Conservation (phyloP, 2,888 invertebrate species). For the Tethea ocularis region DNA sequence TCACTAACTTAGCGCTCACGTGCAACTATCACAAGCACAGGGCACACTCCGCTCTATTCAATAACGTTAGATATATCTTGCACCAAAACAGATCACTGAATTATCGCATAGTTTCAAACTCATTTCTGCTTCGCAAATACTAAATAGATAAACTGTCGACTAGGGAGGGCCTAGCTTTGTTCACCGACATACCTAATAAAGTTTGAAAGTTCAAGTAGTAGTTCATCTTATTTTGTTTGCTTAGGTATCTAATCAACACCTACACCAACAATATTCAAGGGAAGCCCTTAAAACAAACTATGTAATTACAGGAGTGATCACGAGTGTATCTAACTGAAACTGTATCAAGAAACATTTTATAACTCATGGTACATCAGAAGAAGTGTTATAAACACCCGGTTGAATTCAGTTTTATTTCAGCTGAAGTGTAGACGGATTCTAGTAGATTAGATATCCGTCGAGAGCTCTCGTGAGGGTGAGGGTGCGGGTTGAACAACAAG, state of each 20-base stretch:
- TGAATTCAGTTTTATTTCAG: background rate
- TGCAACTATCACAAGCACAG: conserved; percentile 20
- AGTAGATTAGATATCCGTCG: conserved; percentile 30
- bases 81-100: conserved; percentile 2
- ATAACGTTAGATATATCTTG: conserved; percentile 8
- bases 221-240: too few relatives aligned
- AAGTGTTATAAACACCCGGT: background rate
- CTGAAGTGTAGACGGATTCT: conserved; percentile 21
- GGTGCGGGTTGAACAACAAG: conserved; percentile 50
- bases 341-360: background rate
- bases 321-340: background rate
- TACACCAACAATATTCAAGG: too few relatives aligned
- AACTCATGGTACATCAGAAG: background rate
- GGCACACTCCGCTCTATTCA: conserved; percentile 17
- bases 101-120: background rate
- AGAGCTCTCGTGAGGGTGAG: conserved; percentile 43
- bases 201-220: too few relatives aligned
- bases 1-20: conserved; percentile 44
- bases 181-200: too few relatives aligned
- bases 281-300: background rate
- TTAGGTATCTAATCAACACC: background rate
- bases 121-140: background rate
- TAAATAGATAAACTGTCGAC: background rate
- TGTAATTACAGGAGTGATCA: background rate
- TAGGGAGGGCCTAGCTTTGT: too few relatives aligned